A percentile compares a stretch with the other conserved stretches of the same genome.
Conservation (phyloP, 1,140 invertebrate genomes). For the Drosophila guanche region DNA sequence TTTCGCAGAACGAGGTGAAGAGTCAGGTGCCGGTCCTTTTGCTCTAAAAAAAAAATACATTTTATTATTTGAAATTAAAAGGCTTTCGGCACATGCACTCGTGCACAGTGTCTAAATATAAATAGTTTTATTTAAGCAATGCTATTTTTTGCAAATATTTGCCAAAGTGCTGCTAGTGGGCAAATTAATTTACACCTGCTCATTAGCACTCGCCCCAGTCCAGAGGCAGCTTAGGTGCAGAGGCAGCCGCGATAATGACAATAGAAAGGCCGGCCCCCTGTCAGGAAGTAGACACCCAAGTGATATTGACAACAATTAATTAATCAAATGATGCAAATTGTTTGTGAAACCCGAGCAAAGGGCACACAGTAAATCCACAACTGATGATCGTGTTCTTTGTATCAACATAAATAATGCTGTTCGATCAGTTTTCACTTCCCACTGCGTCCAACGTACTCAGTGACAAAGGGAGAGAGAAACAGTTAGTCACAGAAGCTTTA, state of each 20-base stretch:
- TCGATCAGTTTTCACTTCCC: too few relatives aligned
- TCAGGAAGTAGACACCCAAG: slow-evolving; percentile 51
- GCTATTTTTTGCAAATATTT: slow-evolving; percentile 41
- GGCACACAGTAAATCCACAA: slow-evolving; percentile 17
- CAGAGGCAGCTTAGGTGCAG: background rate
- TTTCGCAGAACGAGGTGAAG: slow-evolving; percentile 30
- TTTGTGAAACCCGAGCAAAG: slow-evolving; percentile 24
- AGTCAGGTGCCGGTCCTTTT: background rate
- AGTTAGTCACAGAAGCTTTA: too few relatives aligned
- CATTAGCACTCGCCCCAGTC: slow-evolving; percentile 51
- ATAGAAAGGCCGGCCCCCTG: slow-evolving; percentile 42
- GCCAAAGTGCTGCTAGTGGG: slow-evolving; percentile 40
- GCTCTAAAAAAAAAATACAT: background rate
- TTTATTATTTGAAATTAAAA: slow-evolving; percentile 10
- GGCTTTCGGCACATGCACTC: slow-evolving; percentile 4
- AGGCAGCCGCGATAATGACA: slow-evolving; percentile 35
- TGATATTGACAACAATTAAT: slow-evolving; percentile 61
- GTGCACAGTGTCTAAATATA: background rate
- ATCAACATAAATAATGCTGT: too few relatives aligned
- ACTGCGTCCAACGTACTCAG: too few relatives aligned
- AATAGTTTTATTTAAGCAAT: slow-evolving; percentile 10
- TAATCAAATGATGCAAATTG: slow-evolving; percentile 62
- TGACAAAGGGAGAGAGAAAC: too few relatives aligned
- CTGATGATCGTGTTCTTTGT: too few relatives aligned
- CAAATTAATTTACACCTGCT: slow-evolving; percentile 74